Conservation (phyloP, 2,113 vertebrate species). For the Triplophysa dalaica region DNA sequence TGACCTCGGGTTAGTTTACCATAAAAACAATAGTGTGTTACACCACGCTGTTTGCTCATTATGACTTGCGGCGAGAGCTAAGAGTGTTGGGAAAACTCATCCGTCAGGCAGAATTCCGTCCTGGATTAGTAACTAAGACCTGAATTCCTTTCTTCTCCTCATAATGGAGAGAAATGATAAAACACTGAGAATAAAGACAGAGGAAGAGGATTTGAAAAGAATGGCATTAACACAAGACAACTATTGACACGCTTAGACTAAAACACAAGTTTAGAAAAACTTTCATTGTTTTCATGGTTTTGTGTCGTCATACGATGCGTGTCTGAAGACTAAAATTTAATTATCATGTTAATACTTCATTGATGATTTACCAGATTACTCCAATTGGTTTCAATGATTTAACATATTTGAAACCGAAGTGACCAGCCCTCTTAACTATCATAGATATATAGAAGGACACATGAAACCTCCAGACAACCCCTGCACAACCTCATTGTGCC, state of each 20-base stretch:
- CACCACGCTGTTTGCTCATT: conserved; percentile 43
- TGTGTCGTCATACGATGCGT: no score
- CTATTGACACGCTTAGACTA: background rate
- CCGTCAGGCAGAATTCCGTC: conserved; percentile 64
- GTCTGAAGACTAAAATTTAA: no score
- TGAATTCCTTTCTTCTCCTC: conserved; percentile 59
- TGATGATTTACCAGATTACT: no score
- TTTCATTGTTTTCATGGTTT: background rate
- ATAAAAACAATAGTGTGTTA: conserved; percentile 47
- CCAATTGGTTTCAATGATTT: no score
- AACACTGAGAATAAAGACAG: conserved; percentile 22
- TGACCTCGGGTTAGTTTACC: conserved; percentile 30
- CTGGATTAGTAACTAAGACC: conserved; percentile 74
- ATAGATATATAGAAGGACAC: background rate
- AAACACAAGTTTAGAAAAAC: background rate
- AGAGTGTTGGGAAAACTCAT: conserved; percentile 42
- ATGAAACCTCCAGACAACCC: background rate
- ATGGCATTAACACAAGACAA: background rate
- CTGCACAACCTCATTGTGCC: background rate
- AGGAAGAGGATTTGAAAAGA: background rate
- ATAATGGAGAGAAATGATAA: conserved; percentile 30
- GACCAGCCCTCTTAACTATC: background rate
- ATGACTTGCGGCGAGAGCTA: conserved; percentile 33
- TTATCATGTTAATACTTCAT: no score
- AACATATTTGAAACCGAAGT: background rate